phyloP scores from a whole-genome alignment of 2,113 vertebrate genomes.

The Noturus placidus region DNA sequence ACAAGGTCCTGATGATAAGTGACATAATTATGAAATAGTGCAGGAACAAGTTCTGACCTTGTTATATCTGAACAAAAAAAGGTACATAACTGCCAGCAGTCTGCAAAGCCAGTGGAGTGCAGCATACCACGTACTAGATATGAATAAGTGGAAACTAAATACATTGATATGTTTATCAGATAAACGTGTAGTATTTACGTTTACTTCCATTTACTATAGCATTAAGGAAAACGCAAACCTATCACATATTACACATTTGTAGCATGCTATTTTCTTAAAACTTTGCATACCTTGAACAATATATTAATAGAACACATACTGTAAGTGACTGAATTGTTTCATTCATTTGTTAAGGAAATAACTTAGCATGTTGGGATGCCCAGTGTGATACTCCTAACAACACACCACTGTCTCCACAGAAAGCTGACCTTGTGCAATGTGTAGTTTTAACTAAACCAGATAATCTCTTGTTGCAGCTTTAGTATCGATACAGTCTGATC shows the following conservation, averaged over 20 bases:
- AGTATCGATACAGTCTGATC: conserved; percentile 12
- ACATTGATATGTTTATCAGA: neutral
- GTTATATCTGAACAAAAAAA: neutral
- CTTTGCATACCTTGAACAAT: too few relatives aligned
- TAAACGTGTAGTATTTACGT: neutral
- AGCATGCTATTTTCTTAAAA: neutral
- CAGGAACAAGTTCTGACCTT: neutral
- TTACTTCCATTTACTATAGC: neutral
- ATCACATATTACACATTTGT: neutral
- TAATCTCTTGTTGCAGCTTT: conserved; percentile 16
- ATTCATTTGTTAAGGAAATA: conserved; percentile 16
- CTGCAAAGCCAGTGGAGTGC: neutral
- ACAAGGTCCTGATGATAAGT: neutral
- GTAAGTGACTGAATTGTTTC: neutral
- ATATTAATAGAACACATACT: neutral
- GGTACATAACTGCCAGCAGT: neutral
- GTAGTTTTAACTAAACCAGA: conserved; percentile 30
- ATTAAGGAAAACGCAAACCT: neutral
- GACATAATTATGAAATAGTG: neutral
- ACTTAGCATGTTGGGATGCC: conserved; percentile 15
- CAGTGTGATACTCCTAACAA: conserved; percentile 12
- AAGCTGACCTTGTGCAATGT: conserved; percentile 36
- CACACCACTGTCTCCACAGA: conserved; percentile 20
- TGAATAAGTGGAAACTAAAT: neutral
- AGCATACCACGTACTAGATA: neutral